Percentiles rank a stretch among this genome's conserved stretches.
phyloP scores from a whole-genome alignment of 1,140 invertebrate species.

The Lepidurus packardi region DNA sequence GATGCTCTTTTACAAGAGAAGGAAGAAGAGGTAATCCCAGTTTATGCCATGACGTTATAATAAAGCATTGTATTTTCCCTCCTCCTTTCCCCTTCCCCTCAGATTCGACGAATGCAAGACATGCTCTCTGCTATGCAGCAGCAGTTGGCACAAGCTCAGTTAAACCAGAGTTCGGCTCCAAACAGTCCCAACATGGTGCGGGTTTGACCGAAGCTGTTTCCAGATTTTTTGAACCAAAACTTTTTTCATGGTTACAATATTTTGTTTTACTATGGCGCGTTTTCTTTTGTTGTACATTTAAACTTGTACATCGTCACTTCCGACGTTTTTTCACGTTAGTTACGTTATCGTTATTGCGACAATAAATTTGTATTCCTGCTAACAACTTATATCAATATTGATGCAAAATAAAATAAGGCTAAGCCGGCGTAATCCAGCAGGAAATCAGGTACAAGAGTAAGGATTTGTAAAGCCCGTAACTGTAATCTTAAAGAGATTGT shows the following conservation, averaged over 20 bases:
- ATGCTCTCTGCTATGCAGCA: conserved; percentile 93
- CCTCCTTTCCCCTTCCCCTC: conserved; percentile 43
- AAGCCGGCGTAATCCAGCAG: too few relatives aligned
- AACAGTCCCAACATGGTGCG: conserved; percentile 13
- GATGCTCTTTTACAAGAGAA: conserved; percentile 48
- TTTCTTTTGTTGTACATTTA: conserved; percentile 10
- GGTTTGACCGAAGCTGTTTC: neutral
- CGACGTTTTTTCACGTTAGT: neutral
- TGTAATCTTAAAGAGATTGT: too few relatives aligned
- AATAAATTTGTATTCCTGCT: neutral
- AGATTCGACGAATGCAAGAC: conserved; percentile 91
- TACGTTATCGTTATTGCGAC: neutral
- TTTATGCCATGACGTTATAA: too few relatives aligned
- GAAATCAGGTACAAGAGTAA: too few relatives aligned
- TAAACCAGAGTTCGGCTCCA: neutral
- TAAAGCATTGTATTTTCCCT: neutral
- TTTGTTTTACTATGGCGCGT: neutral
- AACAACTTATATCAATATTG: too few relatives aligned
- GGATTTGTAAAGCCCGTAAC: too few relatives aligned
- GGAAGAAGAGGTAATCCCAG: conserved; percentile 46
- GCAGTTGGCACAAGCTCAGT: conserved; percentile 24
- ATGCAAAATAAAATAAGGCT: too few relatives aligned
- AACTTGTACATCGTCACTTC: neutral
- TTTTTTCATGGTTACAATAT: neutral
- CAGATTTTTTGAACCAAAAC: neutral